Evolutionary conservation across 1,140 invertebrate genomes (phyloP), one percentile per base, ranked within the genome.

Genomic region (Heliconius himera): DNA sequence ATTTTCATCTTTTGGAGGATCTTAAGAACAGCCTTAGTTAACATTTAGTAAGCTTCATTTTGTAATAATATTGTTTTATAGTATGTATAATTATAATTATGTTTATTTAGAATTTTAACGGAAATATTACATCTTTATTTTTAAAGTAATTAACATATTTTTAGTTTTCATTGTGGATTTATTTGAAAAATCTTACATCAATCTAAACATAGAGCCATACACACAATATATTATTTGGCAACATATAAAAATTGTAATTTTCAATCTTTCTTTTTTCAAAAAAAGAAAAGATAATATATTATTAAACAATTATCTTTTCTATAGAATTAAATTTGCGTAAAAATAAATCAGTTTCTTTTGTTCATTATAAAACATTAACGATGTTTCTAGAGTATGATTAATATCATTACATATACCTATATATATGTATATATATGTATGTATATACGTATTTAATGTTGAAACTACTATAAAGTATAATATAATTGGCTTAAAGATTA

Each of bases 401-500:
- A 60, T 60, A 22, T 60, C 54, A 26, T 60, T 51, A 51, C 49
- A 20, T 51, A 51, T 51, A 51, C 16, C 1, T 6, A 8, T 20
- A 54, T 54, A 18, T 54, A 18, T 54, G n/a, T 20, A 8, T 54
- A 54, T n/a, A 18, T 56, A 26, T 60, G 8, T n/a, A 26, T 22
- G 2, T 26, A 60, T 66, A 26, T 13, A 26, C 11, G 3, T 29
- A 66, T 22, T 66, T 22, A 20, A 9, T 29, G 8, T 66, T 66
- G 56, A 56, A 56, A 56, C 20, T 56, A 56, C 54, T 56, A 9
- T 56, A 9, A 22, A 56, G 54, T 26, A n/a, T 66, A 66, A 66
- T 26, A 66, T 66, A 66, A 66, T 66, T 66, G 60, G 60, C 26
- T 26, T 66, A 66, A 66, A 66, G 60, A 66, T 66, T 66, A 66